These are phyloP conservation scores for Papilio machaon DNA, from an alignment of 1,140 invertebrate genomes.

Conservation along the genomic window DNA sequence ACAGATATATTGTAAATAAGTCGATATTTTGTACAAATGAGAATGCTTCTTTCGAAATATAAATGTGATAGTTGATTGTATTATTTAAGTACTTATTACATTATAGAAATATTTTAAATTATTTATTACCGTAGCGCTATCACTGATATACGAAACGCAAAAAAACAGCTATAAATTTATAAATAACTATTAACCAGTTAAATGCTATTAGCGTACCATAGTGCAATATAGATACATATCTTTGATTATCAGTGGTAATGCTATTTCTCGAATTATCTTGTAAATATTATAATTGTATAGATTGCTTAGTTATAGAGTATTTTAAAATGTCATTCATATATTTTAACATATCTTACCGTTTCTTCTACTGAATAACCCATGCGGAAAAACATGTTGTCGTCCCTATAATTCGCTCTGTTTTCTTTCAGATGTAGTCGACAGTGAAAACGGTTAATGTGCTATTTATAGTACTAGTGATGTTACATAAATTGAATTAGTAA, in stretches of 20 bases:
- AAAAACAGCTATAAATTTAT: slow-evolving; percentile 3
- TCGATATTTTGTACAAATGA: slow-evolving; percentile 68
- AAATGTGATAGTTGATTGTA: slow-evolving; percentile 80
- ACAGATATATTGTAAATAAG: slow-evolving; percentile 29
- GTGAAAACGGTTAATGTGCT: background rate
- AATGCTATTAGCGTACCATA: slow-evolving; percentile 39
- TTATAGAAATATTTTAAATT: slow-evolving; percentile 78
- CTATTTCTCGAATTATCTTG: slow-evolving; percentile 37
- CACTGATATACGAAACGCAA: slow-evolving; percentile 4
- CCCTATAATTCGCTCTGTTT: background rate
- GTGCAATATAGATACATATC: slow-evolving; percentile 45
- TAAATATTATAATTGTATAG: slow-evolving; percentile 56
- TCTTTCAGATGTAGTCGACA: background rate
- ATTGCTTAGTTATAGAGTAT: slow-evolving; percentile 48
- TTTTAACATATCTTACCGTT: slow-evolving; percentile 32
- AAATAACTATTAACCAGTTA: slow-evolving; percentile 39
- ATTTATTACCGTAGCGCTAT: slow-evolving; percentile 66
- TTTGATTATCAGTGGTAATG: slow-evolving; percentile 29
- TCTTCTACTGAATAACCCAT: background rate
- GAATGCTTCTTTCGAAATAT: slow-evolving; percentile 72
- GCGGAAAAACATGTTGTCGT: background rate
- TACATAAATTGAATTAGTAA: background rate
- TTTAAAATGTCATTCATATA: slow-evolving; percentile 36
- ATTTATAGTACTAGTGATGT: background rate
- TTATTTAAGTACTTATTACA: slow-evolving; percentile 80